A percentile compares a stretch with the other conserved stretches of the same genome.
These are phyloP conservation scores for Lophius piscatorius DNA, from an alignment of 2,113 vertebrate species.

Conservation along the genomic window DNA sequence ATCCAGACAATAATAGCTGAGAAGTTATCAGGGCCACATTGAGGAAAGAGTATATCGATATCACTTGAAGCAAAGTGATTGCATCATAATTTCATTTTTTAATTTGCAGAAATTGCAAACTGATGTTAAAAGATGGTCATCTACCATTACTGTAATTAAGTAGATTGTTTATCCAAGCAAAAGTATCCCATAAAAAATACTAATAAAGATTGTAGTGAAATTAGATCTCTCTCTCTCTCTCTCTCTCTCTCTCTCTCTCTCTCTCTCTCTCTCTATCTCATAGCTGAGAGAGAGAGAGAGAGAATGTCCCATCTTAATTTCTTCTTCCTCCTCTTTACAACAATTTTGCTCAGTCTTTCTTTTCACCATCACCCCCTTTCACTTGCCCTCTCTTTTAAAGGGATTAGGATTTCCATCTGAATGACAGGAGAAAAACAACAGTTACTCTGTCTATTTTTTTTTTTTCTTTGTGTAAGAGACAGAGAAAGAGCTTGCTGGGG, in stretches of 20 bases:
- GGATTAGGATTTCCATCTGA: conserved; percentile 98
- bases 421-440: conserved; percentile 92
- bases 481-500: conserved; percentile 45
- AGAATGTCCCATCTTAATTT: conserved; percentile 40
- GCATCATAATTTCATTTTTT: too few relatives aligned
- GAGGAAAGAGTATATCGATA: too few relatives aligned
- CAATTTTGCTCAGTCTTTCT: conserved; percentile 35
- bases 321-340: conserved; percentile 57
- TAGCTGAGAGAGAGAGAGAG: too few relatives aligned
- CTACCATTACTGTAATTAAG: not conserved
- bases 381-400: conserved; percentile 79
- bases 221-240: too few relatives aligned
- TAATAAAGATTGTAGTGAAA: too few relatives aligned
- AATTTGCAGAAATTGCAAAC: too few relatives aligned
- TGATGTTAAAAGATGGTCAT: not conserved
- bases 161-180: not conserved
- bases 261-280: too few relatives aligned
- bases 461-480: conserved; percentile 75
- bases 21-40: too few relatives aligned
- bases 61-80: too few relatives aligned
- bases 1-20: too few relatives aligned
- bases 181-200: too few relatives aligned
- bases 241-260: too few relatives aligned
- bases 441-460: conserved; percentile 86
- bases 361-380: conserved; percentile 55